Conservation (phyloP, 2,113 vertebrate species). For the Anoplopoma fimbria region DNA sequence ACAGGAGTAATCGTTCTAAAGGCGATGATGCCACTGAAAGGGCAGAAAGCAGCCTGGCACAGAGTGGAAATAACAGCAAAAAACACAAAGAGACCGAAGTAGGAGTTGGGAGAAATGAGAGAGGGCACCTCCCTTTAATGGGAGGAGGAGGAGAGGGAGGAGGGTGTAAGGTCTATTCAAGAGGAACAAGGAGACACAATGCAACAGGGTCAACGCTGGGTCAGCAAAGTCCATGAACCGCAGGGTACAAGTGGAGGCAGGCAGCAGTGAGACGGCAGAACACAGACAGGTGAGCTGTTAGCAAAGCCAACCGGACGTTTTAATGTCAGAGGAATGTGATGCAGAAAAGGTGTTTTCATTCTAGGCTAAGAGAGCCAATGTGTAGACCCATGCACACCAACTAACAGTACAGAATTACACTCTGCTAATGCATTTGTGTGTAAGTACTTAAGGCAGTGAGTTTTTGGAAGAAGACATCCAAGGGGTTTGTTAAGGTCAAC, state of each 20-base stretch:
- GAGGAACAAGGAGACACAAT: slow-evolving; percentile 84
- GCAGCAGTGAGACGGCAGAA: slow-evolving; percentile 29
- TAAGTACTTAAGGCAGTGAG: slow-evolving; percentile 5
- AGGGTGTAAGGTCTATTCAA: slow-evolving; percentile 85
- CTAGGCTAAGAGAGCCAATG: neutral
- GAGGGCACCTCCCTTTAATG: slow-evolving; percentile 46
- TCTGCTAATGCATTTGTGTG: neutral
- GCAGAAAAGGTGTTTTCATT: slow-evolving; percentile 12
- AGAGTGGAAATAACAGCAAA: slow-evolving; percentile 29
- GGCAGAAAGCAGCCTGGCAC: slow-evolving; percentile 30
- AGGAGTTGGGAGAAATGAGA: slow-evolving; percentile 31
- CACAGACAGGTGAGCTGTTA: slow-evolving; percentile 57
- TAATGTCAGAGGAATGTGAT: slow-evolving; percentile 32
- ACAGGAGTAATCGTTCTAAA: slow-evolving; percentile 7
- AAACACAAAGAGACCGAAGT: slow-evolving; percentile 47
- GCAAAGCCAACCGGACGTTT: slow-evolving; percentile 19
- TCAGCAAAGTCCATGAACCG: slow-evolving; percentile 91
- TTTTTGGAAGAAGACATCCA: slow-evolving; percentile 42
- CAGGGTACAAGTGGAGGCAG: slow-evolving; percentile 58
- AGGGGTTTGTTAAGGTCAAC: slow-evolving; percentile 51
- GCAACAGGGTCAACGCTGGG: slow-evolving; percentile 88
- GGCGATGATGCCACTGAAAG: slow-evolving; percentile 23
- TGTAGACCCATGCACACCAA: neutral
- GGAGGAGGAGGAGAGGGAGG: slow-evolving; percentile 54
- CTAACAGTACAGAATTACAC: neutral